A percentile compares a stretch with the other conserved stretches of the same genome.
Evolutionary conservation across 2,113 vertebrate species (phyloP).

Genomic region (Callocephalon fimbriatum): DNA sequence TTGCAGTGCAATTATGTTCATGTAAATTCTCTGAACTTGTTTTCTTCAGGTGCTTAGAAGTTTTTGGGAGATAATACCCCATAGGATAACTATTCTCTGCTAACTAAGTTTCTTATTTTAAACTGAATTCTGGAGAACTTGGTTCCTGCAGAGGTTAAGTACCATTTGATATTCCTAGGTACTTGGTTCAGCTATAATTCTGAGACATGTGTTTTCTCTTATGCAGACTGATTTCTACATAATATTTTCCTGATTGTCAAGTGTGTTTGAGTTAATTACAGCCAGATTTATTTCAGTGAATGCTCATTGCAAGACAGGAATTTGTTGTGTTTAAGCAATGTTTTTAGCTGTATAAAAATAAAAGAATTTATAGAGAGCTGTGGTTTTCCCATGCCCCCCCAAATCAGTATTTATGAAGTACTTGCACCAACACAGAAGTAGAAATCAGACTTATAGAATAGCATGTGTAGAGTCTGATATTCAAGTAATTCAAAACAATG

Average conservation of each 20-base stretch:
- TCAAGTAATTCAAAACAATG: background rate
- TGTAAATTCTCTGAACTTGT: background rate
- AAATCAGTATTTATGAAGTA: background rate
- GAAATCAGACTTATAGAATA: background rate
- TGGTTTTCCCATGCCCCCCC: background rate
- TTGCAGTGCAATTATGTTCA: background rate
- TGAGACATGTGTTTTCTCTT: background rate
- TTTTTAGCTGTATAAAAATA: background rate
- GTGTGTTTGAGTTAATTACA: background rate
- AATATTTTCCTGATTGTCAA: background rate
- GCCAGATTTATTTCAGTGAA: background rate
- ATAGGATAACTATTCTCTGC: background rate
- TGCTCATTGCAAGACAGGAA: background rate
- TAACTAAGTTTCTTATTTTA: background rate
- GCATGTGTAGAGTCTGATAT: background rate
- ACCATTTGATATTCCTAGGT: background rate
- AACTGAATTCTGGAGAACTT: background rate
- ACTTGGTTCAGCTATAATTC: background rate
- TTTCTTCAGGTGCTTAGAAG: background rate
- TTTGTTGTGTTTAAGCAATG: background rate
- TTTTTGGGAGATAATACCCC: background rate
- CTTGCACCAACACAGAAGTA: background rate
- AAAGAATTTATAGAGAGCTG: background rate
- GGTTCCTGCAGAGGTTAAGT: background rate
- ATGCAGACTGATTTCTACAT: background rate